Conservation (phyloP, 1,140 invertebrate genomes). For the Chymomyza costata region DNA sequence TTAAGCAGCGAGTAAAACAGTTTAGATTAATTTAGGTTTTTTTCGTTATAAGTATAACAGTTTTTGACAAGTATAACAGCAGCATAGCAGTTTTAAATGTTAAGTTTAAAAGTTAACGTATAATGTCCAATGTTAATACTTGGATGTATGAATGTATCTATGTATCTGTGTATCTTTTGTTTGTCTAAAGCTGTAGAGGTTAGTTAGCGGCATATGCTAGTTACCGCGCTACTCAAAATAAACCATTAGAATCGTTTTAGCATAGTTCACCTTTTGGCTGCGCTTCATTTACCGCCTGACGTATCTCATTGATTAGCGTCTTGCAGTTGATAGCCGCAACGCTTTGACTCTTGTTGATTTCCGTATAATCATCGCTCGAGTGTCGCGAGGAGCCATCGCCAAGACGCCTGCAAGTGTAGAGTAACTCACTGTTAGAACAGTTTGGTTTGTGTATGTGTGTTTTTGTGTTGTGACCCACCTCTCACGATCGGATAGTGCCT, state of each 20-base stretch:
- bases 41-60: constrained; percentile 23
- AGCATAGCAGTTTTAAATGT: no score
- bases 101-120: constrained; percentile 36
- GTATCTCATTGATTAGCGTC: constrained; percentile 87
- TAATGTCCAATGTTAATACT: not conserved
- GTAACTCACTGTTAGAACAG: constrained; percentile 17
- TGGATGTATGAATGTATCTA: no score
- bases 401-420: constrained; percentile 59
- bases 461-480: constrained; percentile 75
- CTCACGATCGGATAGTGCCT: constrained; percentile 86
- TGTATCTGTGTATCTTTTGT: no score
- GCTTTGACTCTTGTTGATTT: constrained; percentile 78
- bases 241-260: constrained; percentile 6
- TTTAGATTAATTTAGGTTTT: constrained; percentile 28
- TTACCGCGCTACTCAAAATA: no score
- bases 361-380: constrained; percentile 80
- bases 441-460: constrained; percentile 14
- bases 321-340: constrained; percentile 79
- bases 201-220: no score
- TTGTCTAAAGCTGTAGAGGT: no score
- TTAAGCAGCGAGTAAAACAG: constrained; percentile 28
- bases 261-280: constrained; percentile 84
- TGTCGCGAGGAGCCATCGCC: constrained; percentile 79
- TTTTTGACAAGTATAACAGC: constrained; percentile 29
- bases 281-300: constrained; percentile 88